Percentiles rank a stretch among this genome's conserved stretches.
Evolutionary conservation across 2,113 vertebrate species (phyloP).

Genomic region (Clupea harengus): DNA sequence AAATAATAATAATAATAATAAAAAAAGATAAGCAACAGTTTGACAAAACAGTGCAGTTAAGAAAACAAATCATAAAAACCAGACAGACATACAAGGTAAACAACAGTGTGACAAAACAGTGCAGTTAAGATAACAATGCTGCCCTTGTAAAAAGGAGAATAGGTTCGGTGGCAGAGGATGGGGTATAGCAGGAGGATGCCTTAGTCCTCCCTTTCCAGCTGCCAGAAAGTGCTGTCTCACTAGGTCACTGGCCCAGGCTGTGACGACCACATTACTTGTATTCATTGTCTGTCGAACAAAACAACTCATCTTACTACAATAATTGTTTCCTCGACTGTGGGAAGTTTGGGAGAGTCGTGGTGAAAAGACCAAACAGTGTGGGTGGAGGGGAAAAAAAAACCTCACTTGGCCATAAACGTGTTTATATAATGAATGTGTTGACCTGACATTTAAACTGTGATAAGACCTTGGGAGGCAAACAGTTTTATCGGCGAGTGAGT

Average conservation of each 20-base stretch:
- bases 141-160: neutral
- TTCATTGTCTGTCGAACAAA: neutral
- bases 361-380: neutral
- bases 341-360: neutral
- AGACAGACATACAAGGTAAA: too few species aligned
- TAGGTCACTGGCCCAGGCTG: neutral
- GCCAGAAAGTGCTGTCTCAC: neutral
- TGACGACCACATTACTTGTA: neutral
- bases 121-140: too few species aligned
- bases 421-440: neutral
- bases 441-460: neutral
- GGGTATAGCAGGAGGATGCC: neutral
- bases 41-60: too few species aligned
- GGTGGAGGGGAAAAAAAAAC: neutral
- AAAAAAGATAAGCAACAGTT: too few species aligned
- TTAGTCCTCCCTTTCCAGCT: neutral
- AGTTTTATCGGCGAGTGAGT: neutral
- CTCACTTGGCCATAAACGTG: neutral
- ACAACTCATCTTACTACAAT: neutral
- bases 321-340: neutral
- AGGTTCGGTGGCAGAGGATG: neutral
- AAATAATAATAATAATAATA: too few species aligned
- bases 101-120: too few species aligned
- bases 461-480: neutral
- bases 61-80: too few species aligned